Percentiles rank a stretch among this genome's conserved stretches.
Evolutionary conservation across 2,113 vertebrate genomes (phyloP).

Genomic region (Morone saxatilis): DNA sequence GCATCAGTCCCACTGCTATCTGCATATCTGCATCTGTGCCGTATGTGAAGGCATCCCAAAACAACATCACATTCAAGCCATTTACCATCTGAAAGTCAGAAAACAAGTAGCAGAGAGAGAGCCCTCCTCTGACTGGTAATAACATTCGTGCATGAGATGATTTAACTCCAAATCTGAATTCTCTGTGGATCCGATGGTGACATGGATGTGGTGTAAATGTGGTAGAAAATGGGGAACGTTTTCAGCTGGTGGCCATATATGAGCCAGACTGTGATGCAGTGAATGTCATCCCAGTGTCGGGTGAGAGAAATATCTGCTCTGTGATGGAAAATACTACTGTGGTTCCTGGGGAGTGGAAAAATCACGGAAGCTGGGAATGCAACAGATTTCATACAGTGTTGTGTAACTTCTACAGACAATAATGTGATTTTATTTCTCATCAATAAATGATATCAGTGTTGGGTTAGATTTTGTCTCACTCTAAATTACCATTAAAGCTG

Average conservation of each 20-base stretch:
- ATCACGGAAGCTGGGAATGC: not conserved
- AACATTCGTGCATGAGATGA: slow-evolving; percentile 15
- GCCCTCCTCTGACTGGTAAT: not conserved
- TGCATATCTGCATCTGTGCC: not conserved
- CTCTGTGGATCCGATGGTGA: not conserved
- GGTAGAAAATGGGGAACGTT: not conserved
- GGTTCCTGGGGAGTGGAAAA: not conserved
- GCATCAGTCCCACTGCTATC: not conserved
- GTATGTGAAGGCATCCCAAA: not conserved
- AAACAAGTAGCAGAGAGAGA: not conserved
- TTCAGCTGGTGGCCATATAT: slow-evolving; percentile 25
- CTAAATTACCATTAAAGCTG: not conserved
- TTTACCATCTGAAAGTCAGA: not conserved
- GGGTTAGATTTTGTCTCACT: not conserved
- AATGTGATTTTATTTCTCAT: not conserved
- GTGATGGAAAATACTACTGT: slow-evolving; percentile 22
- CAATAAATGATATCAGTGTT: too few relatives aligned
- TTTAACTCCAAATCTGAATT: slow-evolving; percentile 1
- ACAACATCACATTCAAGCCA: not conserved
- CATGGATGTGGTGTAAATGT: slow-evolving; percentile 16
- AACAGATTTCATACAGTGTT: not conserved
- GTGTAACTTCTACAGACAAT: not conserved
- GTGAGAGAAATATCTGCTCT: not conserved
- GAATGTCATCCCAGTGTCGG: not conserved
- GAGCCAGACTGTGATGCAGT: not conserved